Conservation (phyloP, 2,113 vertebrate species). For the Colossoma macropomum region DNA sequence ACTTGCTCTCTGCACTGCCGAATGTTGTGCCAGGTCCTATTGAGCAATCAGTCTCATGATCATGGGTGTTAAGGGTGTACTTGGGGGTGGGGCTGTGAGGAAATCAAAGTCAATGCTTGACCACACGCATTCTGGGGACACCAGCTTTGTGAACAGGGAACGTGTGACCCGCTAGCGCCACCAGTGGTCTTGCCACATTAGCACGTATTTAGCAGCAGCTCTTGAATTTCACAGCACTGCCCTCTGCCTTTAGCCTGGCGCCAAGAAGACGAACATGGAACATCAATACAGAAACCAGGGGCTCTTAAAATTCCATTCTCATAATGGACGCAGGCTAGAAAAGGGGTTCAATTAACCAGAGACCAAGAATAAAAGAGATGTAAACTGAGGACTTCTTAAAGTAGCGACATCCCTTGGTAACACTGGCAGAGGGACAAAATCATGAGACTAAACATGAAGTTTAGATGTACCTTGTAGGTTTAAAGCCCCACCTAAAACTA, state of each 20-base stretch:
- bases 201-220: constrained; percentile 41
- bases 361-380: neutral
- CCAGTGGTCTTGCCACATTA: constrained; percentile 8
- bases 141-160: neutral
- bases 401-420: neutral
- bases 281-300: neutral
- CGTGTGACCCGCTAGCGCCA: neutral
- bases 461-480: no score
- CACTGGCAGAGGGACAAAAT: neutral
- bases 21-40: neutral
- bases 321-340: neutral
- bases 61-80: neutral
- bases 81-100: neutral
- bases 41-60: constrained; percentile 40
- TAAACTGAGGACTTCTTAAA: neutral
- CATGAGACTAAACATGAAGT: no score
- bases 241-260: constrained; percentile 38
- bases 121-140: constrained; percentile 11
- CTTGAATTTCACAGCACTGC: constrained; percentile 45
- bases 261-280: constrained; percentile 41
- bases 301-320: neutral
- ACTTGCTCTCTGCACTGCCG: neutral
- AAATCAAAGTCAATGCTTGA: neutral
- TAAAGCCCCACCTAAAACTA: no score
- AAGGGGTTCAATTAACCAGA: constrained; percentile 13